Conservation (phyloP, 2,113 vertebrate genomes). For the Nicator chloris region DNA sequence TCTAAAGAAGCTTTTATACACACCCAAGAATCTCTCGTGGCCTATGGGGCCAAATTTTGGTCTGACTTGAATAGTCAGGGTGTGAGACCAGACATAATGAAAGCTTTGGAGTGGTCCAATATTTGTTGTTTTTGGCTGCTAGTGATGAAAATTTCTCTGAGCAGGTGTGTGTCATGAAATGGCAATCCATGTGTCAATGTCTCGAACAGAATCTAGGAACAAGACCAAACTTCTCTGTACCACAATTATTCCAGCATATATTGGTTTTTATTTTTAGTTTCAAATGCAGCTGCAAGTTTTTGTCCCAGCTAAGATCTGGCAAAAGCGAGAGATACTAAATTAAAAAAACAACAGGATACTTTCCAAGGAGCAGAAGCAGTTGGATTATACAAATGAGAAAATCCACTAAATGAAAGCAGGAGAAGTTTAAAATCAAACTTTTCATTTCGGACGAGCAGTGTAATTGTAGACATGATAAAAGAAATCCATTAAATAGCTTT, state of each 20-base stretch:
- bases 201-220: not conserved
- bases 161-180: not conserved
- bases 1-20: not conserved
- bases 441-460: constrained; percentile 41
- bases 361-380: constrained; percentile 46
- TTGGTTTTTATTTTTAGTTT: not conserved
- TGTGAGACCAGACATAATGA: not conserved
- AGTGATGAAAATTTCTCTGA: not conserved
- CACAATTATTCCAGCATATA: not conserved
- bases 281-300: not conserved
- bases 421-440: constrained; percentile 52
- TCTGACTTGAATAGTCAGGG: not conserved
- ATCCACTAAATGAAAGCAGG: constrained; percentile 24
- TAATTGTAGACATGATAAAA: constrained; percentile 46
- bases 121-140: not conserved
- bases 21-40: not conserved
- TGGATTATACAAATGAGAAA: constrained; percentile 37
- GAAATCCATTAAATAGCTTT: constrained; percentile 36
- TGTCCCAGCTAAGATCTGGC: not conserved
- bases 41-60: not conserved
- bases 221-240: not conserved
- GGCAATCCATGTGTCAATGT: not conserved
- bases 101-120: not conserved
- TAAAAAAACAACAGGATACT: constrained; percentile 21
- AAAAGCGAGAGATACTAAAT: constrained; percentile 14